These are phyloP conservation scores for Apomyelois bistriatella DNA, from an alignment of 2,888 invertebrate genomes.

Conservation along the genomic window DNA sequence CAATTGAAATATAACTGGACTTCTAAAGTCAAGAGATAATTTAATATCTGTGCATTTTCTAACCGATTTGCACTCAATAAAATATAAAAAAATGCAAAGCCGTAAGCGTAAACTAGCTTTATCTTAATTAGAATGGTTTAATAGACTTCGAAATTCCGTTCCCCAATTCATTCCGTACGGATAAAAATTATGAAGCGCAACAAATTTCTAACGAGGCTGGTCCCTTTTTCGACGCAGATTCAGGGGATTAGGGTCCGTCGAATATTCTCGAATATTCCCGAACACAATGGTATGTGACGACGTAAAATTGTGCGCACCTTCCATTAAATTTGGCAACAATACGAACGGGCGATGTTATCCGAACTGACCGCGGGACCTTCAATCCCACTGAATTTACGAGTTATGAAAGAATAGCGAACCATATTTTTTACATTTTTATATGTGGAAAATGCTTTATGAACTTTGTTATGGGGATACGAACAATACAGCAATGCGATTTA, in stretches of 20 bases:
- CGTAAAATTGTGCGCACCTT: slow-evolving; percentile 40
- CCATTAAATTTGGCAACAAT: slow-evolving; percentile 60
- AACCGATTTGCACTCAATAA: no score
- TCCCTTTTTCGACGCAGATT: slow-evolving; percentile 7
- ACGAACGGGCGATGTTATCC: slow-evolving; percentile 47
- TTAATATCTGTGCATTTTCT: no score
- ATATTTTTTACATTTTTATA: not conserved
- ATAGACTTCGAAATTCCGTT: not conserved
- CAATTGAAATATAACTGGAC: no score
- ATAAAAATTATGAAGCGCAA: slow-evolving; percentile 2
- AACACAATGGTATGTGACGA: slow-evolving; percentile 29
- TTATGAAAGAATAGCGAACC: slow-evolving; percentile 17
- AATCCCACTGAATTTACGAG: slow-evolving; percentile 30
- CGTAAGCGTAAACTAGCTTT: not conserved
- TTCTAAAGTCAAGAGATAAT: no score
- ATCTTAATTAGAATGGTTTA: not conserved
- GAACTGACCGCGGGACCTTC: slow-evolving; percentile 47
- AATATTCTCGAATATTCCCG: slow-evolving; percentile 12
- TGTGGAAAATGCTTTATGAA: no score
- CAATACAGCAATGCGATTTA: no score
- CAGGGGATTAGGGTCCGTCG: slow-evolving; percentile 10
- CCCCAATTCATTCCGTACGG: not conserved
- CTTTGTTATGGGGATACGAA: no score
- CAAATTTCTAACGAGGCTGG: slow-evolving; percentile 1
- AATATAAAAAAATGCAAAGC: not conserved